Conservation (phyloP, 2,797 vertebrate genomes). For the Hippoglossus hippoglossus region DNA sequence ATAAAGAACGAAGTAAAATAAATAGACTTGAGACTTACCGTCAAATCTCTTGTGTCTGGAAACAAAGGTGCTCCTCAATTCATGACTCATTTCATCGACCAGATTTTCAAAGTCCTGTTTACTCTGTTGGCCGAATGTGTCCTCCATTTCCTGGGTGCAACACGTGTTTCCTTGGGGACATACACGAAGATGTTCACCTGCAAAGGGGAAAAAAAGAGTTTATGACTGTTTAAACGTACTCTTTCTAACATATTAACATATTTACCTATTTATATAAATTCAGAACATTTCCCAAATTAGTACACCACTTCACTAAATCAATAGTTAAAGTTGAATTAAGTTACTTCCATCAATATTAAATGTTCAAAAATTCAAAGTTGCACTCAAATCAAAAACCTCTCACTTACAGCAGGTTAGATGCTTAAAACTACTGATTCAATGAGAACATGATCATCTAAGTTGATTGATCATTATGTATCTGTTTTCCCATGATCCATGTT, state of each 20-base stretch:
- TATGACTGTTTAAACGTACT: background rate
- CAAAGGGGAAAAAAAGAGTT: slow-evolving; percentile 47
- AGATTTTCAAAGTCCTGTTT: slow-evolving; percentile 94
- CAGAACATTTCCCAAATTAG: background rate
- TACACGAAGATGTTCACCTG: slow-evolving; percentile 93
- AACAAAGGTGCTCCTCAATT: slow-evolving; percentile 92
- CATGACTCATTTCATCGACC: slow-evolving; percentile 92
- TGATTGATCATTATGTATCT: background rate
- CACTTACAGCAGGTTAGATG: no score
- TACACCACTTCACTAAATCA: background rate
- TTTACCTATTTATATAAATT: background rate
- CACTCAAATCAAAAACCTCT: no score
- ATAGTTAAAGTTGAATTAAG: no score
- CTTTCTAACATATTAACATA: background rate
- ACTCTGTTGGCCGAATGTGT: slow-evolving; percentile 92
- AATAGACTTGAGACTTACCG: slow-evolving; percentile 83
- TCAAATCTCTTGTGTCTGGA: slow-evolving; percentile 97
- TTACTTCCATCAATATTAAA: no score
- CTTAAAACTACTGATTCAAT: background rate
- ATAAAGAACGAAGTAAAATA: slow-evolving; percentile 3
- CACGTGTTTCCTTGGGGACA: slow-evolving; percentile 95
- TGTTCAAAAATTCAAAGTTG: no score
- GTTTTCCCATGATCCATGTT: background rate
- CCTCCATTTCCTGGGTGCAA: slow-evolving; percentile 96
- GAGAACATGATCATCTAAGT: background rate